A percentile compares a stretch with the other conserved stretches of the same genome.
These are phyloP conservation scores for Phylloscopus trochiloides DNA, from an alignment of 2,113 vertebrate genomes.

Conservation along the genomic window DNA sequence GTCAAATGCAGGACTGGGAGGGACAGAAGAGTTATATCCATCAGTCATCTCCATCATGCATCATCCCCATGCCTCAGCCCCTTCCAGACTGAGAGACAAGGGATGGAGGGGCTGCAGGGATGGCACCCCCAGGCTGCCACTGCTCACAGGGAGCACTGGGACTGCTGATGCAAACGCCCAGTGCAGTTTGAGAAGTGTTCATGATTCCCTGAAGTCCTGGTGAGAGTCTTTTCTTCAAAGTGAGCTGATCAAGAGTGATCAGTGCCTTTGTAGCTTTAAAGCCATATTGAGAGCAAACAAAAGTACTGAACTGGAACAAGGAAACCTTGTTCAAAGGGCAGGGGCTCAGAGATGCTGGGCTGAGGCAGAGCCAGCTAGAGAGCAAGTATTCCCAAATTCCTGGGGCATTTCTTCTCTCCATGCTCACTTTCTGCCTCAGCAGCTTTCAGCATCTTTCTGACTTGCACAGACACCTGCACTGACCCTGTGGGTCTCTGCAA, in stretches of 20 bases:
- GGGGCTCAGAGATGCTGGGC: neutral
- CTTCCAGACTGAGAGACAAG: neutral
- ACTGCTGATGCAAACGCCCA: neutral
- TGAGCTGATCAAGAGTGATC: neutral
- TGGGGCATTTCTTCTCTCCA: neutral
- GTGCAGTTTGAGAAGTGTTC: accelerated
- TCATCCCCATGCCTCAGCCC: neutral
- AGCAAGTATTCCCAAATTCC: neutral
- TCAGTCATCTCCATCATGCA: too few relatives aligned
- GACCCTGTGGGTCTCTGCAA: neutral
- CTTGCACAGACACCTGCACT: accelerated
- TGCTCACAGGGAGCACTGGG: too few relatives aligned
- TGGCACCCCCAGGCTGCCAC: neutral
- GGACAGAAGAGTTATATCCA: neutral
- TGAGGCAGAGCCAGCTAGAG: neutral
- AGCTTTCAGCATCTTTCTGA: neutral
- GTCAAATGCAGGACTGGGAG: neutral
- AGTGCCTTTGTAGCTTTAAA: neutral
- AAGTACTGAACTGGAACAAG: neutral
- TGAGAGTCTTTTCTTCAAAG: neutral
- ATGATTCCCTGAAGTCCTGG: neutral
- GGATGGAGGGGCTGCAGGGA: neutral
- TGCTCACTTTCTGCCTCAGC: neutral
- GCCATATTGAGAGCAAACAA: neutral
- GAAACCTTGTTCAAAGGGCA: neutral